Conservation (phyloP, 2,888 invertebrate species). For the Meandrusa payeni region DNA sequence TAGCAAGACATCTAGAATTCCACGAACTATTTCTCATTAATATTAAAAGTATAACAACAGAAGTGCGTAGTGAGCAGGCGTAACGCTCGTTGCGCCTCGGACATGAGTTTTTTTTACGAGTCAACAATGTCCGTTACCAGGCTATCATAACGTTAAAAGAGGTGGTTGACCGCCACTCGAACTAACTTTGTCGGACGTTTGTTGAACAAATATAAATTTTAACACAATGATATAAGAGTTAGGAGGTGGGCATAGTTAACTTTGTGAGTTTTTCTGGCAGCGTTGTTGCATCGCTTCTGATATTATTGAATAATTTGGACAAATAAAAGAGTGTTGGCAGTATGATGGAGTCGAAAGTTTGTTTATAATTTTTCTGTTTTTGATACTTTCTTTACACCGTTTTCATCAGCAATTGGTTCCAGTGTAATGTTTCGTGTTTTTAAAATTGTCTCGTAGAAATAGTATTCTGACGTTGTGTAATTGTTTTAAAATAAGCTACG, state of each 20-base stretch:
- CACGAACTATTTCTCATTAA: no score
- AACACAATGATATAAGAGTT: constrained; percentile 18
- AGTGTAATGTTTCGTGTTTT: no score
- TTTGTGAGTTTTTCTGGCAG: constrained; percentile 11
- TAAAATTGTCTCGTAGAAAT: no score
- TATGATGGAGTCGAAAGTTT: constrained; percentile 3
- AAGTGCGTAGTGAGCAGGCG: constrained; percentile 19
- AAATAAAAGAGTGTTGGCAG: constrained; percentile 1
- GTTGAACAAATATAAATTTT: constrained; percentile 28
- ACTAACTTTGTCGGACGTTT: constrained; percentile 8
- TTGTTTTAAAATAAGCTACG: no score
- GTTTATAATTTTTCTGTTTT: constrained; percentile 1
- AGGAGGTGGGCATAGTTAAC: not conserved
- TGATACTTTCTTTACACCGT: not conserved
- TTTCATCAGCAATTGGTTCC: not conserved
- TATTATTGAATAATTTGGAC: constrained; percentile 20
- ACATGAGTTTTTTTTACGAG: constrained; percentile 44
- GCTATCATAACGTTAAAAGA: constrained; percentile 52
- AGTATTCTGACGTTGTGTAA: no score
- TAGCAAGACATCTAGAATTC: no score
- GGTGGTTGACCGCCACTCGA: constrained; percentile 57
- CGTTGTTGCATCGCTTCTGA: constrained; percentile 9
- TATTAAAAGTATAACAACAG: no score
- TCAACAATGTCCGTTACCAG: constrained; percentile 55
- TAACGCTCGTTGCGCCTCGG: constrained; percentile 25